phyloP scores from a whole-genome alignment of 35 echinoderm and acorn worm genomes.

The Apostichopus japonicus region DNA sequence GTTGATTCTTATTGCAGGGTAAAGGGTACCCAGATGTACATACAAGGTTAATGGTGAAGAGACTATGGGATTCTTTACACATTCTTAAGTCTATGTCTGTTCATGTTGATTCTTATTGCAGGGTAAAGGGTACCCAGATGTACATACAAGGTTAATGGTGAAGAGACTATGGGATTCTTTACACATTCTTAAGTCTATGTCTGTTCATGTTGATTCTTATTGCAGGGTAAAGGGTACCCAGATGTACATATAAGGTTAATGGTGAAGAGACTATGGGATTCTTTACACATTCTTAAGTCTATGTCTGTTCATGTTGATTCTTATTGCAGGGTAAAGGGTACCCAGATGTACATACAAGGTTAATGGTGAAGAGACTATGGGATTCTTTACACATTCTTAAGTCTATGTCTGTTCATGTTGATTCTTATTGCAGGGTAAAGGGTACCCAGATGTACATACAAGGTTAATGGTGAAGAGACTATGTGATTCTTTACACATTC shows the following conservation, averaged over 20 bases:
- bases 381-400: constrained; percentile 70
- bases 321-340: constrained; percentile 84
- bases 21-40: constrained; percentile 96
- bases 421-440: constrained; percentile 70
- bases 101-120: neutral
- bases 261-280: constrained; percentile 83
- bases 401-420: neutral
- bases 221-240: constrained; percentile 92
- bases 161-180: constrained; percentile 80
- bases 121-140: constrained; percentile 96
- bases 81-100: constrained; percentile 16
- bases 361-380: constrained; percentile 87
- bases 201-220: neutral
- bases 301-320: neutral
- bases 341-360: constrained; percentile 88
- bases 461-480: constrained; percentile 80
- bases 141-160: constrained; percentile 87
- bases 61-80: constrained; percentile 80
- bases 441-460: constrained; percentile 94
- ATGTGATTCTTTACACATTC: constrained; percentile 84
- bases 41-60: constrained; percentile 82
- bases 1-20: constrained; percentile 51
- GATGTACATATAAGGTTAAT: constrained; percentile 88
- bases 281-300: constrained; percentile 59
- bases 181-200: constrained; percentile 45